A percentile compares a stretch with the other conserved stretches of the same genome.
Evolutionary conservation across 2,888 invertebrate genomes (phyloP).

Genomic region (Nomada fucata): DNA sequence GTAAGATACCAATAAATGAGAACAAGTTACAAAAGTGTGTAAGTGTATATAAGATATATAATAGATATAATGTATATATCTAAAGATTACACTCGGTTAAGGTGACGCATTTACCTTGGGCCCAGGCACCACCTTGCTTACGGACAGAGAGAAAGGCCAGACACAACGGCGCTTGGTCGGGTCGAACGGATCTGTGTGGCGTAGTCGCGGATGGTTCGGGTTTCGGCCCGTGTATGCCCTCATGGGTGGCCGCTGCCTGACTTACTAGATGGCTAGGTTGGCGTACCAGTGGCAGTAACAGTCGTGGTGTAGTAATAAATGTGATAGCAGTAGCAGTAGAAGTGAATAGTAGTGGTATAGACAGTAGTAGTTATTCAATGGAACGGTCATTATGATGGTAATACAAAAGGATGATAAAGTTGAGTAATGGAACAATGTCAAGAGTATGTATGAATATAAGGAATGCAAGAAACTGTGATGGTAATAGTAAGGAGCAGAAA

Average conservation of each 20-base stretch:
- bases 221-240: conserved; percentile 80
- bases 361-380: conserved; percentile 18
- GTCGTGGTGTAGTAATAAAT: conserved; percentile 71
- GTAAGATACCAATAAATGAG: conserved; percentile 56
- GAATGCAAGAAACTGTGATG: not conserved
- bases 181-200: conserved; percentile 80
- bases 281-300: conserved; percentile 78
- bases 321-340: conserved; percentile 49
- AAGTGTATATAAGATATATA: conserved; percentile 70
- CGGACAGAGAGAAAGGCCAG: conserved; percentile 83
- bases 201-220: conserved; percentile 80
- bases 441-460: not conserved
- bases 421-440: conserved; percentile 19
- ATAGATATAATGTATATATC: conserved; percentile 80
- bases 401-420: conserved; percentile 7
- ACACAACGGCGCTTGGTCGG: conserved; percentile 81
- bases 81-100: conserved; percentile 84
- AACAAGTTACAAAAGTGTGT: conserved; percentile 64
- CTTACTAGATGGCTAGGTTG: conserved; percentile 79
- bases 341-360: conserved; percentile 70
- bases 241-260: conserved; percentile 82
- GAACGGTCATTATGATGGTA: conserved; percentile 17
- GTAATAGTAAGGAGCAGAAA: conserved; percentile 4
- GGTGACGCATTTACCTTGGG: conserved; percentile 85
- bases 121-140: conserved; percentile 84